Evolutionary conservation across 2,888 invertebrate species (phyloP).

Genomic region (Leucania comma): DNA sequence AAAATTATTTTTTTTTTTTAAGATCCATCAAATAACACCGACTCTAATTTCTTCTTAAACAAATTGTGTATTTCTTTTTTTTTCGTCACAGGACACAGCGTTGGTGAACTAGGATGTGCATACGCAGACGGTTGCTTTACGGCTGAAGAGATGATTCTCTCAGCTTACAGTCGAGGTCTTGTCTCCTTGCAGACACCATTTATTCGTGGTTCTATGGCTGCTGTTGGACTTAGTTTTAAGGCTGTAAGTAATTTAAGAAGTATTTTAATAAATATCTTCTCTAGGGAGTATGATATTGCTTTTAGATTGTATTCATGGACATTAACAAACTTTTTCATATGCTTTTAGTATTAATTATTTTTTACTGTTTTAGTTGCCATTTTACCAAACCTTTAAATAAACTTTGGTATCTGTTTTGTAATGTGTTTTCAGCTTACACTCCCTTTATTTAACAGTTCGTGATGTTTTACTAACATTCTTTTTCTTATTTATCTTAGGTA

Average conservation of each 20-base stretch:
- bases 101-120: slow-evolving; percentile 95
- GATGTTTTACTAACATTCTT: not conserved
- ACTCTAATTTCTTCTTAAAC: not conserved
- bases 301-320: not conserved
- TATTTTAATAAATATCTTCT: too few relatives aligned
- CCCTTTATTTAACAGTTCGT: too few relatives aligned
- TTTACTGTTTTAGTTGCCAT: too few relatives aligned
- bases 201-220: slow-evolving; percentile 95
- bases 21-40: not conserved
- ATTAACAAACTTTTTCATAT: too few relatives aligned
- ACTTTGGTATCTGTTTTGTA: too few relatives aligned
- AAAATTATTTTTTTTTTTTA: too few relatives aligned
- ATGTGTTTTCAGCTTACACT: too few relatives aligned
- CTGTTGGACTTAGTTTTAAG: slow-evolving; percentile 92
- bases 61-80: not conserved
- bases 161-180: slow-evolving; percentile 95
- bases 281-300: not conserved
- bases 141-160: slow-evolving; percentile 94
- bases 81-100: slow-evolving; percentile 80
- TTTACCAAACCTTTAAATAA: too few relatives aligned
- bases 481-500: slow-evolving; percentile 59
- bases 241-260: slow-evolving; percentile 71
- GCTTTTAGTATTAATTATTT: too few relatives aligned
- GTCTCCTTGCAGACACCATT: slow-evolving; percentile 92
- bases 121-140: slow-evolving; percentile 92